Base-by-base conservation (phyloP, 1,140 invertebrate genomes). In the Apis dorsata region DNA sequence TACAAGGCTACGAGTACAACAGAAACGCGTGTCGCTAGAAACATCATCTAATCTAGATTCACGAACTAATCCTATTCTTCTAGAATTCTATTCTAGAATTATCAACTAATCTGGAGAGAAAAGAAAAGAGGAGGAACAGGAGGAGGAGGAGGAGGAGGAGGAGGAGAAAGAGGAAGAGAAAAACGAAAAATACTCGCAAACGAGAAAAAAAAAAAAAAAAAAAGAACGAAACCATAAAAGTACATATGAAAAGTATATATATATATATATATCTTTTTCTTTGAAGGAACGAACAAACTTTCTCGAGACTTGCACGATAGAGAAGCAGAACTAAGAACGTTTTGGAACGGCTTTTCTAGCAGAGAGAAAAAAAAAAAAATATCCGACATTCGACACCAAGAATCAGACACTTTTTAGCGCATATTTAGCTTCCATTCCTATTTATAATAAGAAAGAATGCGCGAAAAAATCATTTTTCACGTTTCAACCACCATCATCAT, bases 261-360 rank as follows among this genome's bases (percentile, higher is more conserved):
- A 34, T 4, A 34, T 24, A 24, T 24, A 24, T 24, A 2, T 34
- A 85, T 72, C 70, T 72, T 77, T 78, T 44, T 44, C 34, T 44
- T 44, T 44, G 34, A 44, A 88, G 86, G 83, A 88, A 85, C 83
- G 87, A 80, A 75, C 51, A 72, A 28, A 77, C 63, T 81, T 76
- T 34, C n/a, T 55, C 75, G 24, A 71, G 65, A 13, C 65, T 70
- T 53, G 74, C 63, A 85, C 79, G 57, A 68, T 57, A 55, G 77
- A 84, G 62, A 15, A 44, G 13, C 2, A 4, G 34, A 44, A 44
- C 72, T 55, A n/a, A 73, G 83, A 84, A 55, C 77, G 34, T 44
- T 74, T 62, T 82, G 81, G 59, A n/a, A n/a, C n/a, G n/a, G 81
- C 71, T 84, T 72, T 57, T 34, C 55, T 81, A 28, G 76, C 73